Percentiles rank a stretch among this genome's conserved stretches.
These are phyloP conservation scores for Polydesmus complanatus DNA, from an alignment of 2,888 invertebrate genomes.

Conservation along the genomic window DNA sequence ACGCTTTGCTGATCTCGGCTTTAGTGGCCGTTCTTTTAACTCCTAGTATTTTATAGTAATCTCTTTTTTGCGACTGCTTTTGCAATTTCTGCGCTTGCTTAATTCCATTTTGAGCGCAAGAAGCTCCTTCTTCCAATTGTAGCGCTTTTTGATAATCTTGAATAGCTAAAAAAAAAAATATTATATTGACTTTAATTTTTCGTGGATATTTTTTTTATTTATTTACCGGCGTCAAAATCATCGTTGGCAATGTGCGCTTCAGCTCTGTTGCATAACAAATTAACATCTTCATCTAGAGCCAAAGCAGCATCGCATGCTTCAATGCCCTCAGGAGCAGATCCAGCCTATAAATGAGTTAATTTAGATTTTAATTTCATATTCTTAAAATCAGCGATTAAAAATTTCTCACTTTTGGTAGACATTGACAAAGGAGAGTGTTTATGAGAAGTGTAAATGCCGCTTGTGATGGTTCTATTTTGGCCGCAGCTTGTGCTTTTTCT, in stretches of 20 bases:
- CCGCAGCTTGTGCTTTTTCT: conserved; percentile 44
- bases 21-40: conserved; percentile 83
- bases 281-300: conserved; percentile 55
- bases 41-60: conserved; percentile 93
- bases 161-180: conserved; percentile 47
- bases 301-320: conserved; percentile 64
- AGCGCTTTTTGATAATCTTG: conserved; percentile 72
- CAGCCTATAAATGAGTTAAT: conserved; percentile 40
- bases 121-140: conserved; percentile 60
- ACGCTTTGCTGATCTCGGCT: conserved; percentile 87
- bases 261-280: conserved; percentile 73
- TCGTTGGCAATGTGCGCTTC: conserved; percentile 82
- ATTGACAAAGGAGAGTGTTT: conserved; percentile 64
- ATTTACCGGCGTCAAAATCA: conserved; percentile 67
- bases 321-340: conserved; percentile 57
- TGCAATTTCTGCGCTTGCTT: conserved; percentile 77
- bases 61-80: conserved; percentile 80
- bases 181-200: neutral
- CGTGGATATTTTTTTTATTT: conserved; percentile 15
- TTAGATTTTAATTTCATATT: neutral
- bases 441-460: conserved; percentile 43
- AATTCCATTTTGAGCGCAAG: conserved; percentile 76
- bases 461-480: conserved; percentile 53
- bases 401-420: conserved; percentile 37
- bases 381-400: neutral